Evolutionary conservation across 1,140 invertebrate species (phyloP), one percentile per base, ranked within the genome.

Genomic region (Pseudachorutes palmiensis): DNA sequence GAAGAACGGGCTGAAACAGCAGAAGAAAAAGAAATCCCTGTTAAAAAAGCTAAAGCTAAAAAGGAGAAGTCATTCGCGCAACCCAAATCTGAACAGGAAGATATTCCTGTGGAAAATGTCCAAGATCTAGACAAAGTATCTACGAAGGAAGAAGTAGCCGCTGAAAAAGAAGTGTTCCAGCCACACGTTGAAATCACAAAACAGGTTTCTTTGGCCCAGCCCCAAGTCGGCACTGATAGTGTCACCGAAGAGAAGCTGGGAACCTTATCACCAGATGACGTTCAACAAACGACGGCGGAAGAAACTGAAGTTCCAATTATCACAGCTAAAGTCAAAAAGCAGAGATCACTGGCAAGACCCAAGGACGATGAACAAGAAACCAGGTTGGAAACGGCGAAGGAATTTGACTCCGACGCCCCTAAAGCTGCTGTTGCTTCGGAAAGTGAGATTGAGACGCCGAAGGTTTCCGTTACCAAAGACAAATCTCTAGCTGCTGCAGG

Each of bases 251-350:
- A 45, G 19, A 19, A 45, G 19, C 36, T 45, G 19, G 36, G 19
- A 45, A 45, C 36, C 9, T 9, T 45, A 45, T 45, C 36, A 9
- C 9, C 36, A 45, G 36, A 12, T 45, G 36, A 45, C 9, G 19
- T 45, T 45, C 36, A 12, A 12, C 36, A 45, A 45, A 22, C 9
- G 2, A 22, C 30, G 12, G 58, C 58, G 14, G 58, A 60, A 30
- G 58, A 31, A 31, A 60, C 24, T 9, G 26, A 60, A 60, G 22
- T 29, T 2, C 26, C 30, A 12, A 29, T 12, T 28, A 28, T 24
- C 9, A 60, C 24, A 60, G 30, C 30, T 28, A 60, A 60, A 60
- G 58, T 60, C 24, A 31, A 60, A 22, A 60, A 31, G 30, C 24
- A 2, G 2, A 29, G 24, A 24, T 29, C 24, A 41, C 33, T 63